These are phyloP conservation scores for Craterocephalus amniculus DNA, from an alignment of 2,797 vertebrate species.

Conservation along the genomic window DNA sequence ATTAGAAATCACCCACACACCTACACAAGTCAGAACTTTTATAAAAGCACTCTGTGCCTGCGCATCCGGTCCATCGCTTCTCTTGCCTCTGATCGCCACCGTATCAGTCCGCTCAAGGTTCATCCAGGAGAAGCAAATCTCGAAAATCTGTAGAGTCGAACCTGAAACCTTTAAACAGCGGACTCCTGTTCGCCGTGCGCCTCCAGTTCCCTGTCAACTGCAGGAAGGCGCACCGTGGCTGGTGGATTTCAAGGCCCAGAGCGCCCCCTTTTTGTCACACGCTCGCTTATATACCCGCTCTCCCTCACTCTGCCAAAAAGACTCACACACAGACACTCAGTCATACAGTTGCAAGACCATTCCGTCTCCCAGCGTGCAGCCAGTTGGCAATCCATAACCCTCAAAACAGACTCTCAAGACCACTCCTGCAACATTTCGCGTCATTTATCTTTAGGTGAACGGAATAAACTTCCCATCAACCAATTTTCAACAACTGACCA, in stretches of 20 bases:
- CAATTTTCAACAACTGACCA: conserved; percentile 8
- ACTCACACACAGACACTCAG: conserved; percentile 22
- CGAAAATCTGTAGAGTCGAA: conserved; percentile 55
- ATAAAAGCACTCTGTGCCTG: conserved; percentile 49
- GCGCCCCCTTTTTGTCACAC: conserved; percentile 84
- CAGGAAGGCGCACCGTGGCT: conserved; percentile 47
- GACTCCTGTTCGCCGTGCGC: conserved; percentile 55
- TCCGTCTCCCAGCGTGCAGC: conserved; percentile 1
- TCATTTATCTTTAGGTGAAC: conserved; percentile 31
- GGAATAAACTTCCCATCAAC: conserved; percentile 5
- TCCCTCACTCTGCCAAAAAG: conserved; percentile 2
- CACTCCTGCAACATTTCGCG: conserved; percentile 38
- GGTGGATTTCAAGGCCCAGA: conserved; percentile 80
- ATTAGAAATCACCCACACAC: conserved; percentile 64
- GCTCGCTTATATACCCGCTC: not conserved
- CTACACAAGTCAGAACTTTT: conserved; percentile 64
- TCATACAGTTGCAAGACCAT: conserved; percentile 31
- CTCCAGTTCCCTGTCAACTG: conserved; percentile 62
- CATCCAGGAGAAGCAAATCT: conserved; percentile 58
- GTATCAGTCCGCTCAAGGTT: conserved; percentile 59
- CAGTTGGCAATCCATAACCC: conserved; percentile 30
- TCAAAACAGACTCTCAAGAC: not conserved
- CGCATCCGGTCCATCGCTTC: conserved; percentile 46
- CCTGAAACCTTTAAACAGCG: conserved; percentile 53
- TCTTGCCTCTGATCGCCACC: conserved; percentile 57